Base-by-base conservation (phyloP, 2,888 invertebrate species). In the Nysson spinosus region DNA sequence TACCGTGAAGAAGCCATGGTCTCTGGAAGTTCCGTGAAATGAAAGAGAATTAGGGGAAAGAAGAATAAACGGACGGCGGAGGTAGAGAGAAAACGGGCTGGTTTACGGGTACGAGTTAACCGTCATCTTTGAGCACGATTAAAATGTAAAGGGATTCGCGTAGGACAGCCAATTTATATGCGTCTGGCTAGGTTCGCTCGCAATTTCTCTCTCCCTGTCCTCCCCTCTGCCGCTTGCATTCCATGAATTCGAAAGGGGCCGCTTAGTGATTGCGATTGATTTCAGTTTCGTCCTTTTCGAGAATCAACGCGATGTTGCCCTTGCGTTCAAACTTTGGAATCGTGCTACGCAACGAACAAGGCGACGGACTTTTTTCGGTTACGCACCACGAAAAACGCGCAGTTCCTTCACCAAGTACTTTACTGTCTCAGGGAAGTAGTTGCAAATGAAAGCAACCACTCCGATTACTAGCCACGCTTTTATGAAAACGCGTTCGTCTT, bases 81-180 rank as follows among this genome's bases (percentile, higher is more conserved):
- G 2, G 30, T 3, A n/a, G 22, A n/a, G 47, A 12, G 44, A 42
- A 12, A 40, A 22, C 16, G 12, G 35, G 37, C 34, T 42, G 37
- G 32, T 20, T 20, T n/a, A n/a, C n/a, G n/a, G n/a, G n/a, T n/a
- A n/a, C 51, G 43, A 34, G 57, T 20, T 50, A 44, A 51, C 43
- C 52, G 69, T 57, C 63, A 66, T 64, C 69, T 60, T 69, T 51
- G 68, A 56, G 62, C 65, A 40, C 75, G 73, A 76, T 76, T 75
- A 76, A 76, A 75, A 76, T 75, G 72, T 73, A 72, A 75, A 76
- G 67, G 69, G 72, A 76, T 75, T 76, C 72, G 70, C 65, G 67
- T 66, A 60, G 64, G 55, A 69, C 67, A 67, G 75, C 76, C 76
- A 76, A 75, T 76, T 76, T 76, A 75, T 76, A 76, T 71, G 75